A percentile compares a stretch with the other conserved stretches of the same genome.
Evolutionary conservation across 1,140 invertebrate genomes (phyloP).

Genomic region (Aphelinus certus): DNA sequence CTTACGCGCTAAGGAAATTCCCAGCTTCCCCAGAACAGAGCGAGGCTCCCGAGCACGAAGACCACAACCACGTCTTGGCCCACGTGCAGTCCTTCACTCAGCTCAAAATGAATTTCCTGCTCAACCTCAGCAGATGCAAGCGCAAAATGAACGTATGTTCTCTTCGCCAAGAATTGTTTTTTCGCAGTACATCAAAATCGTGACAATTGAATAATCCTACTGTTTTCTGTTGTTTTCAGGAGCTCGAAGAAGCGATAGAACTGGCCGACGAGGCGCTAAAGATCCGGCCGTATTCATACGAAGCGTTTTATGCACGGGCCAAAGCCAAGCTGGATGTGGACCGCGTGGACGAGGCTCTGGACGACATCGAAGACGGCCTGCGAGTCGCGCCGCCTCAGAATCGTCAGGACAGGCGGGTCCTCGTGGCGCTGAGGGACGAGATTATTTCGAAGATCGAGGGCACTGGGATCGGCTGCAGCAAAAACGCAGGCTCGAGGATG

Average conservation of each 20-base stretch:
- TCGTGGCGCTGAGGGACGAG: constrained; percentile 74
- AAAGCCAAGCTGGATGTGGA: constrained; percentile 83
- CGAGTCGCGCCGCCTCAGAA: constrained; percentile 73
- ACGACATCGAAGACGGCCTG: constrained; percentile 76
- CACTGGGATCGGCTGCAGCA: constrained; percentile 54
- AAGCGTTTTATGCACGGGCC: constrained; percentile 91
- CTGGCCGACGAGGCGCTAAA: constrained; percentile 86
- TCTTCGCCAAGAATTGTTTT: not conserved
- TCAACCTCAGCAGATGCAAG: constrained; percentile 92
- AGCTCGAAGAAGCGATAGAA: constrained; percentile 84
- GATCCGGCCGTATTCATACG: constrained; percentile 86
- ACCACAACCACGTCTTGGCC: constrained; percentile 65
- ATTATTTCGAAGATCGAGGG: constrained; percentile 64
- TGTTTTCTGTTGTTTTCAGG: constrained; percentile 64
- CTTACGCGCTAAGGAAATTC: constrained; percentile 94
- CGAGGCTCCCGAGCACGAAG: constrained; percentile 55
- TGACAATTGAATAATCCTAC: too few relatives aligned
- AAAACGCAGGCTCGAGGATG: constrained; percentile 44
- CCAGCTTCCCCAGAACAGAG: constrained; percentile 67
- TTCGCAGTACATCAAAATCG: too few relatives aligned
- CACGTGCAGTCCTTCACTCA: constrained; percentile 84
- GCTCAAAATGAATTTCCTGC: constrained; percentile 85
- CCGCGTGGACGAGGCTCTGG: constrained; percentile 70
- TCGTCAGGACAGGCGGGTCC: constrained; percentile 73
- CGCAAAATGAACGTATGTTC: constrained; percentile 90